Evolutionary conservation across 2,888 invertebrate genomes (phyloP).

Genomic region (Agriopis leucophaearia): DNA sequence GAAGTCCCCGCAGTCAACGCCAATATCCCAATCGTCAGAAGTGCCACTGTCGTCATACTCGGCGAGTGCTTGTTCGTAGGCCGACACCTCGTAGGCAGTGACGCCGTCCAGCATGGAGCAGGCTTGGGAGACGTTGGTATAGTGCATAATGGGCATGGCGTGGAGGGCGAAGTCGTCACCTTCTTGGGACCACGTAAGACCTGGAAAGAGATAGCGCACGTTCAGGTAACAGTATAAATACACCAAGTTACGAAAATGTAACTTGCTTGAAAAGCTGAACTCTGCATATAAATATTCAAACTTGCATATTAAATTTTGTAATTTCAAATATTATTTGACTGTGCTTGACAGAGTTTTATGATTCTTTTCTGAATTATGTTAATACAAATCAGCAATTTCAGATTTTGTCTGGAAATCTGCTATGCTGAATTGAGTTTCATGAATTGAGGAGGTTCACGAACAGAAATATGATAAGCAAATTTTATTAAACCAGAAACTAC

Average conservation of each 20-base stretch:
- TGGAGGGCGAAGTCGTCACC: constrained; percentile 89
- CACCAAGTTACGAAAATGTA: neutral
- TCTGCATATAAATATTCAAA: neutral
- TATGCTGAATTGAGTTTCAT: too few relatives aligned
- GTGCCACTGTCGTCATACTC: constrained; percentile 85
- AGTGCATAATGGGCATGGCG: constrained; percentile 88
- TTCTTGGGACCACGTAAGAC: constrained; percentile 88
- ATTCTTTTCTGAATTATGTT: too few relatives aligned
- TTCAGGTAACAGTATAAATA: neutral
- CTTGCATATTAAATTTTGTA: too few relatives aligned
- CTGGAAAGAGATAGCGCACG: constrained; percentile 63
- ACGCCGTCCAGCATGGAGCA: constrained; percentile 85
- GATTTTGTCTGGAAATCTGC: too few relatives aligned
- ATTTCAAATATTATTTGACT: too few relatives aligned
- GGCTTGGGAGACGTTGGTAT: constrained; percentile 87
- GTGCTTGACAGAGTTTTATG: too few relatives aligned
- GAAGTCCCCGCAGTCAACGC: constrained; percentile 91
- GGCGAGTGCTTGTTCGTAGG: constrained; percentile 87
- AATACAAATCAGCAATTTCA: too few relatives aligned
- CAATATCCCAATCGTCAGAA: constrained; percentile 89
- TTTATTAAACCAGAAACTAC: too few relatives aligned
- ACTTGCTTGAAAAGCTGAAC: neutral
- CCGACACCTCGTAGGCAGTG: constrained; percentile 87
- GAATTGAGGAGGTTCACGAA: too few relatives aligned
- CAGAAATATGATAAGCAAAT: neutral